These are phyloP conservation scores for Pristiophorus japonicus DNA, from an alignment of 2,113 vertebrate species.

Conservation along the genomic window DNA sequence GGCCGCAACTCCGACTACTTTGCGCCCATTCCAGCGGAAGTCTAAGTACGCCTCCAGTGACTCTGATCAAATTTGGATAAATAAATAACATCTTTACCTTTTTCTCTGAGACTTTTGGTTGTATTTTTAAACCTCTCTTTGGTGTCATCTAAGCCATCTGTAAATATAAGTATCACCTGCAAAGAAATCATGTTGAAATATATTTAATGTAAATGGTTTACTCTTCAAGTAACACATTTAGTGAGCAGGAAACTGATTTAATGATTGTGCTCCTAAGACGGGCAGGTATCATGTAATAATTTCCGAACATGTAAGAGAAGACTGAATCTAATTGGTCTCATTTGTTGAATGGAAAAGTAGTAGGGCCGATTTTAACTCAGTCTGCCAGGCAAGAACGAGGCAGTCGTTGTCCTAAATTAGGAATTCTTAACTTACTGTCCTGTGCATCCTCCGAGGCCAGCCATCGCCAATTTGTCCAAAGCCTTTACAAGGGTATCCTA, in stretches of 20 bases:
- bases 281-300: neutral
- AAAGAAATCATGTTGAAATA: constrained; percentile 36
- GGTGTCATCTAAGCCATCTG: constrained; percentile 70
- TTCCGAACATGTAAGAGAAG: neutral
- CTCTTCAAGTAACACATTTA: neutral
- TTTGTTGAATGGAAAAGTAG: neutral
- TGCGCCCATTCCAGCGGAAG: neutral
- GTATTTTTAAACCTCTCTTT: constrained; percentile 55
- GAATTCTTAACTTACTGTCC: neutral
- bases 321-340: neutral
- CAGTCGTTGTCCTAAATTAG: neutral
- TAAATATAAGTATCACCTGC: constrained; percentile 76
- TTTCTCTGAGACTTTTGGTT: constrained; percentile 51
- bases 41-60: neutral
- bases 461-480: too few relatives aligned
- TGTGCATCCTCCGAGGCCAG: neutral
- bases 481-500: neutral
- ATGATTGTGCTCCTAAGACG: neutral
- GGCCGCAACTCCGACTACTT: too few relatives aligned
- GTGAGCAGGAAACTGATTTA: neutral
- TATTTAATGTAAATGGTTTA: neutral
- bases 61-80: neutral
- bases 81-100: constrained; percentile 50
- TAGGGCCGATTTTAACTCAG: neutral
- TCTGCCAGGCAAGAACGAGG: neutral